A percentile compares a stretch with the other conserved stretches of the same genome.
Evolutionary conservation across 2,113 vertebrate genomes (phyloP).

Genomic region (Orientallactaga bullata): DNA sequence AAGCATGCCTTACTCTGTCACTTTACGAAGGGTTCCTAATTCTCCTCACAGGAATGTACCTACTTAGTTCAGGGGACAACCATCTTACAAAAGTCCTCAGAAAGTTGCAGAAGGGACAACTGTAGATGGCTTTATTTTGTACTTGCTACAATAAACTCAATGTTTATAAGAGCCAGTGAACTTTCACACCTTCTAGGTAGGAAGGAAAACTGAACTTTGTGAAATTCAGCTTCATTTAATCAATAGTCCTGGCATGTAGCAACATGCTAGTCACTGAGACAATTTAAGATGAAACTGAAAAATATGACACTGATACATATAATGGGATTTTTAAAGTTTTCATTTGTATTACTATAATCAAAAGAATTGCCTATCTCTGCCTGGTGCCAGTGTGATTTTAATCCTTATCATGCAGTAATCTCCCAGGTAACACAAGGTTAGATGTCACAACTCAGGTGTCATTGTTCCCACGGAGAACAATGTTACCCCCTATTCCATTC

Average conservation of each 20-base stretch:
- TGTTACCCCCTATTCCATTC: neutral
- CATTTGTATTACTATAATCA: neutral
- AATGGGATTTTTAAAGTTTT: neutral
- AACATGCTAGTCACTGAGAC: neutral
- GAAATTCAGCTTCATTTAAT: neutral
- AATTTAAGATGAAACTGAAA: neutral
- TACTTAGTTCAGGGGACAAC: neutral
- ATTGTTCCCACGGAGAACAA: neutral
- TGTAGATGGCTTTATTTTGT: neutral
- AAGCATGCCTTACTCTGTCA: neutral
- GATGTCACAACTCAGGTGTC: neutral
- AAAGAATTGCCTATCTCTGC: constrained; percentile 11
- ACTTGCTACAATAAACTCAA: neutral
- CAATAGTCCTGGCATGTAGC: neutral
- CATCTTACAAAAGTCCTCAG: neutral
- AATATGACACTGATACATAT: neutral
- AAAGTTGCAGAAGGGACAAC: neutral
- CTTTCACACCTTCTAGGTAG: neutral
- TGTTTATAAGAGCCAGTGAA: neutral
- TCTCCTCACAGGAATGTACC: neutral
- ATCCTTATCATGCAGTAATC: neutral
- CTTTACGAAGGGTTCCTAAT: neutral
- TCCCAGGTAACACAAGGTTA: neutral
- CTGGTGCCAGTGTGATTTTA: neutral
- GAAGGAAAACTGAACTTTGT: neutral